Conservation (phyloP, 2,888 invertebrate species). For the Atherix ibis region DNA sequence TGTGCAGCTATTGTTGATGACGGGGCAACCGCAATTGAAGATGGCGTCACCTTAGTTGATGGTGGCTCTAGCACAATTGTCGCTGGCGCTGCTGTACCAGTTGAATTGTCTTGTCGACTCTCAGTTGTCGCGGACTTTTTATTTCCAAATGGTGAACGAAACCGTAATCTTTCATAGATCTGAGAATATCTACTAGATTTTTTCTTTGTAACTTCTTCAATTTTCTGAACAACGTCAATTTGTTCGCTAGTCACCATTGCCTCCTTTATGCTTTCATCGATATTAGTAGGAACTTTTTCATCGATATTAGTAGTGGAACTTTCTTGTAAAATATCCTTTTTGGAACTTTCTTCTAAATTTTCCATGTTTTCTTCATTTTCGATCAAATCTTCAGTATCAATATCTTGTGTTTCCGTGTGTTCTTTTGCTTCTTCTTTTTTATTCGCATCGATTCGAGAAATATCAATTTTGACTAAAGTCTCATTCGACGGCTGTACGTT, state of each 20-base stretch:
- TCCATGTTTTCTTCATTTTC: slow-evolving; percentile 3
- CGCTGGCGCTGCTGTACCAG: neutral
- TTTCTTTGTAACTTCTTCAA: slow-evolving; percentile 10
- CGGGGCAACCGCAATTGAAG: too few species aligned
- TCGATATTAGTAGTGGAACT: neutral
- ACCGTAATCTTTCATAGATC: slow-evolving; percentile 27
- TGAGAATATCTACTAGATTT: slow-evolving; percentile 20
- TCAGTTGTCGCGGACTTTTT: slow-evolving; percentile 3
- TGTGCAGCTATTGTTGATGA: too few species aligned
- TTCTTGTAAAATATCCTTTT: neutral
- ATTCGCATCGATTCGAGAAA: too few species aligned
- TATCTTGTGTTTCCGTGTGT: too few species aligned
- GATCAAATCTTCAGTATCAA: too few species aligned
- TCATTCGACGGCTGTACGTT: neutral
- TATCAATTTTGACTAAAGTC: neutral
- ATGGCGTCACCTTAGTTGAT: too few species aligned
- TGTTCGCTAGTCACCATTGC: neutral
- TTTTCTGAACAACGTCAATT: slow-evolving; percentile 9
- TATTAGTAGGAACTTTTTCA: slow-evolving; percentile 4
- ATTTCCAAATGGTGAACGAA: slow-evolving; percentile 18
- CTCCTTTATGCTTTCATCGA: neutral
- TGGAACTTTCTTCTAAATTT: slow-evolving; percentile 4
- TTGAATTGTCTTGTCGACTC: neutral
- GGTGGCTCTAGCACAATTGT: too few species aligned
- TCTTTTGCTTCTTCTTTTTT: too few species aligned